Percentiles rank a stretch among this genome's conserved stretches.
Evolutionary conservation across 2,113 vertebrate genomes (phyloP).

Genomic region (Rhinogobius similis): DNA sequence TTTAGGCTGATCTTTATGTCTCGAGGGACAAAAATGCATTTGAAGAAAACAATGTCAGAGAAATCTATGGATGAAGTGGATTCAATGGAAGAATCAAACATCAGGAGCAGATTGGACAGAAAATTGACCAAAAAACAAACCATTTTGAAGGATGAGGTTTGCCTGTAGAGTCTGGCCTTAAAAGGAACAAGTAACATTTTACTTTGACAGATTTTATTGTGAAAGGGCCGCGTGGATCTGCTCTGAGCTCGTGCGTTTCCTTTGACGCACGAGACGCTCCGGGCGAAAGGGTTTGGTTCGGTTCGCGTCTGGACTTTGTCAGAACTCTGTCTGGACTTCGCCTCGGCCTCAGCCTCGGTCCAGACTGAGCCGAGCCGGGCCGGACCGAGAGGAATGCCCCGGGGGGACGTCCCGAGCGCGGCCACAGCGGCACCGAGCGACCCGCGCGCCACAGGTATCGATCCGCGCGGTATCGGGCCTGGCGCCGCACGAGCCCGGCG

Average conservation of each 20-base stretch:
- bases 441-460: conserved; percentile 52
- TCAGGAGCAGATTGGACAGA: no score
- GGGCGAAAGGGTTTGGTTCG: neutral
- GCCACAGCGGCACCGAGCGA: conserved; percentile 48
- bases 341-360: neutral
- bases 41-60: no score
- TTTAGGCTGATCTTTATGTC: no score
- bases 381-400: conserved; percentile 40
- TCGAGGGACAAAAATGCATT: no score
- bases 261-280: neutral
- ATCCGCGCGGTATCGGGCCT: conserved; percentile 12
- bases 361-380: conserved; percentile 12
- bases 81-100: no score
- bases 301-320: neutral
- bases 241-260: neutral
- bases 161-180: no score
- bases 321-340: conserved; percentile 41
- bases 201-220: neutral
- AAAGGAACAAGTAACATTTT: no score
- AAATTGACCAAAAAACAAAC: no score
- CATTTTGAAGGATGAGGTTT: no score
- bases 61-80: no score
- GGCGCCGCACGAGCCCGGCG: no score
- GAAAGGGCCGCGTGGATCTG: neutral
- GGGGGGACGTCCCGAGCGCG: conserved; percentile 12